Evolutionary conservation across 1,140 invertebrate genomes (phyloP).

Genomic region (Scaptomyza graminum): DNA sequence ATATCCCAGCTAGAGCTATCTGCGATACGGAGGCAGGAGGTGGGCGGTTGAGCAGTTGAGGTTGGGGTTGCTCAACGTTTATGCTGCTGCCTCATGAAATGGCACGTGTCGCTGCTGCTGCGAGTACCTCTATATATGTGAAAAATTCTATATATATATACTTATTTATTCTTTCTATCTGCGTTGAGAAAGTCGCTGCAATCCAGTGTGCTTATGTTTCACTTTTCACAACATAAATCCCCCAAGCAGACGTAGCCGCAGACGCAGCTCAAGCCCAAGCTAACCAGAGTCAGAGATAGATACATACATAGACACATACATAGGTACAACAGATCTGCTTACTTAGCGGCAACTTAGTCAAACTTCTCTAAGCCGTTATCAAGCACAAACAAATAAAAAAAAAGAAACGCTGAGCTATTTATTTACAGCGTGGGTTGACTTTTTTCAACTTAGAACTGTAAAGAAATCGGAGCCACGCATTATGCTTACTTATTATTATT

Average conservation of each 20-base stretch:
- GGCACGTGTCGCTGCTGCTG: slow-evolving; percentile 70
- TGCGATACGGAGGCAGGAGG: slow-evolving; percentile 4
- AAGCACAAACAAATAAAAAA: slow-evolving; percentile 13
- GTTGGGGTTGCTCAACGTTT: slow-evolving; percentile 35
- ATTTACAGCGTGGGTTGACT: slow-evolving; percentile 45
- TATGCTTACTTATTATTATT: slow-evolving; percentile 69
- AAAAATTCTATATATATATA: neutral
- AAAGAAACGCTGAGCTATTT: slow-evolving; percentile 72
- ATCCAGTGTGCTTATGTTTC: slow-evolving; percentile 76
- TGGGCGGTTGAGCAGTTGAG: neutral
- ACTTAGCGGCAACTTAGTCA: slow-evolving; percentile 43
- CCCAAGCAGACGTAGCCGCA: slow-evolving; percentile 61
- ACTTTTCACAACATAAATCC: slow-evolving; percentile 81
- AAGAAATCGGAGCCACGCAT: slow-evolving; percentile 66
- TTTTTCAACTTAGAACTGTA: slow-evolving; percentile 40
- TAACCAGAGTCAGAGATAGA: too few species aligned
- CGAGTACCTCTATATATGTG: slow-evolving; percentile 9
- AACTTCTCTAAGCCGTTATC: slow-evolving; percentile 33
- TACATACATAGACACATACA: slow-evolving; percentile 27
- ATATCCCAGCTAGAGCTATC: slow-evolving; percentile 38
- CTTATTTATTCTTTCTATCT: slow-evolving; percentile 27
- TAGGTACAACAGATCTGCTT: slow-evolving; percentile 18
- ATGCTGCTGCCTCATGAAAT: slow-evolving; percentile 69
- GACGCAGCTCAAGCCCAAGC: slow-evolving; percentile 43
- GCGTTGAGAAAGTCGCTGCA: slow-evolving; percentile 64